These are phyloP conservation scores for Gymnocheta viridis DNA, from an alignment of 2,888 invertebrate genomes.

Conservation along the genomic window DNA sequence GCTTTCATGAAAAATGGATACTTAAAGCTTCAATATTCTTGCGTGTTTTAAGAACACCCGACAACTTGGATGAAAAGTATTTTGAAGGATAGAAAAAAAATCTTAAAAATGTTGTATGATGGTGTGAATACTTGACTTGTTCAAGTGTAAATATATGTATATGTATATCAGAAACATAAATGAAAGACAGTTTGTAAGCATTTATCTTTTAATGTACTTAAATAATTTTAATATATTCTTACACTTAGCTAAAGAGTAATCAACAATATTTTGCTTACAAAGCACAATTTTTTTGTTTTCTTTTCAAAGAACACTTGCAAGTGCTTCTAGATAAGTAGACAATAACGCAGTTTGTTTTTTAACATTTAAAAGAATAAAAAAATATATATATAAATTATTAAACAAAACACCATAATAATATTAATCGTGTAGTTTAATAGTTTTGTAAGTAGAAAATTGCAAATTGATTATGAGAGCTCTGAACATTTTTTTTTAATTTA, in stretches of 20 bases:
- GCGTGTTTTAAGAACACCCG: background rate
- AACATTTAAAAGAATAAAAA: background rate
- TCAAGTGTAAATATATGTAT: slow-evolving; percentile 21
- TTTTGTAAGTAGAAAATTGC: too few relatives aligned
- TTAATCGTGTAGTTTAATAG: too few relatives aligned
- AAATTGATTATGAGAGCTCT: too few relatives aligned
- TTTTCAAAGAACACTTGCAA: background rate
- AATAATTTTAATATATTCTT: background rate
- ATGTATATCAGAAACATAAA: background rate
- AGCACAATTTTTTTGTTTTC: background rate
- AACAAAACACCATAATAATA: too few relatives aligned
- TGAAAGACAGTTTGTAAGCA: background rate
- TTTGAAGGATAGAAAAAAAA: background rate
- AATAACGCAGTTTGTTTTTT: background rate
- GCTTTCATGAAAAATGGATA: background rate
- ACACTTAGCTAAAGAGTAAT: slow-evolving; percentile 17
- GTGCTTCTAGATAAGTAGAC: slow-evolving; percentile 8
- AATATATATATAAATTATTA: background rate
- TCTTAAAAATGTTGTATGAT: background rate
- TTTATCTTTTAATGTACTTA: background rate
- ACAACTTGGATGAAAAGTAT: background rate
- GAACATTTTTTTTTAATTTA: too few relatives aligned
- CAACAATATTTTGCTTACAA: slow-evolving; percentile 28
- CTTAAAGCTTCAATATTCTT: background rate
- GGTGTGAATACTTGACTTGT: slow-evolving; percentile 18